Evolutionary conservation across 2,888 invertebrate genomes (phyloP).

Genomic region (Ennomos fuscantarius): DNA sequence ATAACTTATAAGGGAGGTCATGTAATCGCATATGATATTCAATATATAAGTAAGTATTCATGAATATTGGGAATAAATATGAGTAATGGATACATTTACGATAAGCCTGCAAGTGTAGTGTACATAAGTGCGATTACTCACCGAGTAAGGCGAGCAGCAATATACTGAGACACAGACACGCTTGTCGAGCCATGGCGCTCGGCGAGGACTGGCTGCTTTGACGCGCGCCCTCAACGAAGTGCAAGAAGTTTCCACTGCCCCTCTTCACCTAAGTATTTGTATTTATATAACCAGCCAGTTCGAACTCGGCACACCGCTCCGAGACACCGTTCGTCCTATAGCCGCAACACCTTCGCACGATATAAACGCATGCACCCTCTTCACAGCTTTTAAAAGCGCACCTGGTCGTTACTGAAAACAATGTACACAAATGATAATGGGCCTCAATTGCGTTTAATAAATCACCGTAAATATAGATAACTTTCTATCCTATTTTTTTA

Average conservation of each 20-base stretch:
- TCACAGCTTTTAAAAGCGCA: constrained; percentile 72
- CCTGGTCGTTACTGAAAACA: constrained; percentile 55
- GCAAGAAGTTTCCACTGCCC: constrained; percentile 81
- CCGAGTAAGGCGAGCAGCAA: constrained; percentile 77
- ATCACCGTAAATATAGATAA: constrained; percentile 40
- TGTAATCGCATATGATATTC: neutral
- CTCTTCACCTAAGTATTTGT: constrained; percentile 80
- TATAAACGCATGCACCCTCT: constrained; percentile 59
- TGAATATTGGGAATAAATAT: constrained; percentile 7
- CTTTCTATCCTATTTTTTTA: constrained; percentile 33
- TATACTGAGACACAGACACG: constrained; percentile 80
- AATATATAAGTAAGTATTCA: constrained; percentile 4
- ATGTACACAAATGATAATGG: constrained; percentile 55
- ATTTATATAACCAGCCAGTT: constrained; percentile 81
- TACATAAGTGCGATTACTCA: constrained; percentile 62
- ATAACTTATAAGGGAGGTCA: constrained; percentile 11
- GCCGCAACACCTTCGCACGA: constrained; percentile 58
- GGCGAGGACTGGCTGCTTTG: constrained; percentile 76
- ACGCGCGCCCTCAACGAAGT: constrained; percentile 78
- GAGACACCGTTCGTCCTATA: constrained; percentile 65
- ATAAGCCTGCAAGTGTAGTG: constrained; percentile 6
- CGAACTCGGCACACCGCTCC: constrained; percentile 54
- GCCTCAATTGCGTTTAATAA: constrained; percentile 46
- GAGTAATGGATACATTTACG: constrained; percentile 9
- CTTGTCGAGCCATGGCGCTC: constrained; percentile 85